Conservation (phyloP, 2,113 vertebrate genomes). For the Podilymbus podiceps region DNA sequence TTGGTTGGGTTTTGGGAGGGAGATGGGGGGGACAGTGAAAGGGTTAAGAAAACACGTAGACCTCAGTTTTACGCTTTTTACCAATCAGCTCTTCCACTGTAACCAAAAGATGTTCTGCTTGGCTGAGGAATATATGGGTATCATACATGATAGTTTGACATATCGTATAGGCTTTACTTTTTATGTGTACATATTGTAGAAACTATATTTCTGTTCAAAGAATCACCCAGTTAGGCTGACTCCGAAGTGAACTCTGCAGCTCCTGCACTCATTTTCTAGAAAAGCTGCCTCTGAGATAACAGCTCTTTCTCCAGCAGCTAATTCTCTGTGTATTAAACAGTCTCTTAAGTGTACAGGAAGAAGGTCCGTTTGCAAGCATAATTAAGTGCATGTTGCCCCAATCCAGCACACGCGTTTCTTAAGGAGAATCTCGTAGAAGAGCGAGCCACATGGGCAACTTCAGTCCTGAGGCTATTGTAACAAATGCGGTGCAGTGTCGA, state of each 20-base stretch:
- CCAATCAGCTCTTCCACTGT: background rate
- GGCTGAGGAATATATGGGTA: background rate
- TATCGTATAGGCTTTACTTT: background rate
- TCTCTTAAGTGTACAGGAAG: background rate
- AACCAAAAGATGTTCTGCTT: background rate
- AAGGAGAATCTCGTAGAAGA: background rate
- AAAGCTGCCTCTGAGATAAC: background rate
- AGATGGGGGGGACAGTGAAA: no score
- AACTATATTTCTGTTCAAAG: background rate
- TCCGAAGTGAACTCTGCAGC: background rate
- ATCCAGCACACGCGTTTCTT: accelerated
- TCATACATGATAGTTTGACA: background rate
- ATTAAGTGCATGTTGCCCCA: background rate
- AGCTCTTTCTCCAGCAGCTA: background rate
- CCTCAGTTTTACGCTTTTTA: background rate
- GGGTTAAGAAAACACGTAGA: background rate
- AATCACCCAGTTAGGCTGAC: background rate
- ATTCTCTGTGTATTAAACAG: background rate
- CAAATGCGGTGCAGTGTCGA: background rate
- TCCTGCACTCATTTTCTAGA: background rate
- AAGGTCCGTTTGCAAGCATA: background rate
- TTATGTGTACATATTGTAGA: background rate
- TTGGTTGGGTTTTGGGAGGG: no score
- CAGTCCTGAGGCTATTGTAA: background rate
- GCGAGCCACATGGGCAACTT: background rate